Base-by-base conservation (phyloP, 2,797 vertebrate species). In the Sternotherus odoratus region DNA sequence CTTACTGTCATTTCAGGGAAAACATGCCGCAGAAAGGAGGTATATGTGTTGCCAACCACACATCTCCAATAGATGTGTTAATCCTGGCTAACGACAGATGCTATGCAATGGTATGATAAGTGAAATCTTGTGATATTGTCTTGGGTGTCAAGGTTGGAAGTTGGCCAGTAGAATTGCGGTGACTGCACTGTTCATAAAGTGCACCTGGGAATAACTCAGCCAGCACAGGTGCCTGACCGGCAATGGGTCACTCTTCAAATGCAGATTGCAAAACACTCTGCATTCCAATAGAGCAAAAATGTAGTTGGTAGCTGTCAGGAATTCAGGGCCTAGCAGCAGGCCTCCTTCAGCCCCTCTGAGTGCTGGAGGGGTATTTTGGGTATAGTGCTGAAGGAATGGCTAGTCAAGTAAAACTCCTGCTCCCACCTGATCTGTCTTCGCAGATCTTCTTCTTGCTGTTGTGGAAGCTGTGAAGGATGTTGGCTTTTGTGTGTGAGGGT, bases 1-100 rank as follows among this genome's bases (percentile, higher is more conserved):
- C 13, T 48, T 75, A 85, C 85, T 97, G 63, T 97, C 13, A 91
- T 97, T 96, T 12, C 98, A 99, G 99, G 97, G 98, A 99, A 94
- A 99, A 99, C 97, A 97, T 95, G 57, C 99, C 99, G 26, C 98
- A 98, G 97, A 99, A 99, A 93, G 99, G 99, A 96, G 99, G 99
- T 26, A 99, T 99, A 89, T 99, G 99, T 85, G 99, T 99, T 6
- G 99, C 99, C 66, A 99, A 99, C 93, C 99, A 99, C 95, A 99
- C 99, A 0, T 99, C 99, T 5, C 99, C 99, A 0, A 99, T 99
- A 50, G 99, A 99, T 56, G 98, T 99, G 1, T 98, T 99, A 86
- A 99, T 99, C 91, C 97, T 99, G 98, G 98, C 99, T 43, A 99
- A 99, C 2, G 99, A 99, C 85, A 98, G 99, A 93, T 99, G 99